These are phyloP conservation scores for Ormyrus thymus DNA, from an alignment of 2,888 invertebrate species.

Conservation along the genomic window DNA sequence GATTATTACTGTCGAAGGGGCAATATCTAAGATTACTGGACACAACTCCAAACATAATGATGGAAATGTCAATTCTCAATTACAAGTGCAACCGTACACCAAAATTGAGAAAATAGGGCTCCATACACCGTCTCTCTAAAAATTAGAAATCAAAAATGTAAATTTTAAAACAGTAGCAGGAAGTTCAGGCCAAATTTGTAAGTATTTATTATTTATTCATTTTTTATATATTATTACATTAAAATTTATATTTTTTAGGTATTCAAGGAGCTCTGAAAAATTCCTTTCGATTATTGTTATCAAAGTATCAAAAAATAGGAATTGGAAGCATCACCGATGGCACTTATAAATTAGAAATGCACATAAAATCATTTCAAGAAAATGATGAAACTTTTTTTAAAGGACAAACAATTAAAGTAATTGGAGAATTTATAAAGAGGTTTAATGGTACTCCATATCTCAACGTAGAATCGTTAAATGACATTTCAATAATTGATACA, in stretches of 20 bases:
- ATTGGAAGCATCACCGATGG: background rate
- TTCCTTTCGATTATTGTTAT: no score
- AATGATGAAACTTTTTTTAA: background rate
- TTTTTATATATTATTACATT: background rate
- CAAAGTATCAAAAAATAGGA: background rate
- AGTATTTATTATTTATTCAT: background rate
- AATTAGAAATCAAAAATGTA: background rate
- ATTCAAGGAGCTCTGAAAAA: background rate
- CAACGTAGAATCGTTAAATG: background rate
- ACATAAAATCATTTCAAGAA: background rate
- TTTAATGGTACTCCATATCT: background rate
- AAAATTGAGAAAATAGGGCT: background rate
- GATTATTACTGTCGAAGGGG: background rate
- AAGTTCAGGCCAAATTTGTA: background rate
- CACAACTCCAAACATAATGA: background rate
- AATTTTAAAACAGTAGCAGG: background rate
- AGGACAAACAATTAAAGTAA: background rate
- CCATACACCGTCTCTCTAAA: background rate
- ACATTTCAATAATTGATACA: no score
- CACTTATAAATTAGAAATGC: background rate
- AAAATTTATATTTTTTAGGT: background rate
- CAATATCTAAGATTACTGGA: background rate
- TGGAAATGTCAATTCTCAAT: background rate
- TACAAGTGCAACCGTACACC: background rate
- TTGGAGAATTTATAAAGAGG: background rate